Evolutionary conservation across 2,888 invertebrate genomes (phyloP).

Genomic region (Erebia aethiops): DNA sequence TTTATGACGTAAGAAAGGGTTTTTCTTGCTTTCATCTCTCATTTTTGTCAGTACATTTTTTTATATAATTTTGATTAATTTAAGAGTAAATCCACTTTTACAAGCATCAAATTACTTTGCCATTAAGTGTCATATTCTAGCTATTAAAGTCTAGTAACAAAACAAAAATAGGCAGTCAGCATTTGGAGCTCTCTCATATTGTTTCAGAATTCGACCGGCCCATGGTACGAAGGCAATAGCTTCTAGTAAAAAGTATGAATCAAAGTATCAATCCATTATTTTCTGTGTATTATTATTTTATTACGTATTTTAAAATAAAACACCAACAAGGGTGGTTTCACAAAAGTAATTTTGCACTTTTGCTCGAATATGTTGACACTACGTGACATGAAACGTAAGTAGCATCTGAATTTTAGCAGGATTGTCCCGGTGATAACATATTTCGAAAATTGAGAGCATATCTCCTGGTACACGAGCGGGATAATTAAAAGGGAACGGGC

Average conservation of each 20-base stretch:
- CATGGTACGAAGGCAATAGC: no score
- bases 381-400: constrained; percentile 11
- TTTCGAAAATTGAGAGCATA: constrained; percentile 13
- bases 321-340: background rate
- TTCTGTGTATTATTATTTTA: no score
- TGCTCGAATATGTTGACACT: background rate
- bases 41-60: background rate
- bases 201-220: no score
- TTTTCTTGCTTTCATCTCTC: background rate
- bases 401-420: background rate
- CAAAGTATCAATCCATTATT: no score
- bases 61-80: no score
- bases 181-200: no score
- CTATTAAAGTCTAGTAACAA: no score
- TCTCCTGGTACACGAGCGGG: constrained; percentile 1
- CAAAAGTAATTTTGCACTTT: background rate
- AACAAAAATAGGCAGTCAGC: no score
- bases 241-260: no score
- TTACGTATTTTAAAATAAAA: background rate
- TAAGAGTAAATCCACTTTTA: no score
- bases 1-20: background rate
- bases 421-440: constrained; percentile 3
- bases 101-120: no score
- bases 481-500: constrained; percentile 13
- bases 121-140: no score